Base-by-base conservation (phyloP, 2,113 vertebrate species). In the Psilopsiagon aurifrons region DNA sequence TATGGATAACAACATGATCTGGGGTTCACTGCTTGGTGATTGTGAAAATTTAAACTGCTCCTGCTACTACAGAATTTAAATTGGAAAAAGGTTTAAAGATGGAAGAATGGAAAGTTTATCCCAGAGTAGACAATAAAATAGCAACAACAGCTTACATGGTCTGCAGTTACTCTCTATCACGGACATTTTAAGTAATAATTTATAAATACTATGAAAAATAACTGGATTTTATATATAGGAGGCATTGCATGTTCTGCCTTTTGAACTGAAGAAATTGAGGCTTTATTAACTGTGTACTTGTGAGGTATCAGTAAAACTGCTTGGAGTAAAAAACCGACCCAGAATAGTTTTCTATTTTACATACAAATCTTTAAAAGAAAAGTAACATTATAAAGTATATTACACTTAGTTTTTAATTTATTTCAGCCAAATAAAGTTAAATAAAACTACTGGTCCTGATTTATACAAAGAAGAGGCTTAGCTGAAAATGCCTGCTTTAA, bases 1-100 rank as follows among this genome's bases (percentile, higher is more conserved):
- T 5, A 8, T 0, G 0, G 75, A 8, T 73, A 54, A 78, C 9
- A 28, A 41, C 6, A 52, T 0, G 17, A 39, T 46, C 59, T 1
- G 1, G 44, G 66, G 7, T 46, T 66, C 22, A n/a, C 11, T 57
- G 33, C 37, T 31, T 13, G 37, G 67, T 8, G 39, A 33, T 2
- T 35, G 39, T 9, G n/a, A 41, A 63, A 73, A 91, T 2, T 11
- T 11, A 17, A 67, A 68, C 29, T 11, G 43, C 19, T 35, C 16
- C 70, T n/a, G 9, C 27, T 76, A 70, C 47, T 46, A 13, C 1
- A 22, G 84, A 59, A 85, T 69, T 29, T 13, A 55, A 20, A 88
- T 1, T 17, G 62, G 62, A 54, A 82, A 29, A 28, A 20, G 47
- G 20, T 18, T 52, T 24, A 23, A 37, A 59, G 43, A 27, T 6